phyloP scores from a whole-genome alignment of 2,888 invertebrate genomes.

The Dimorphilus gyrociliatus region DNA sequence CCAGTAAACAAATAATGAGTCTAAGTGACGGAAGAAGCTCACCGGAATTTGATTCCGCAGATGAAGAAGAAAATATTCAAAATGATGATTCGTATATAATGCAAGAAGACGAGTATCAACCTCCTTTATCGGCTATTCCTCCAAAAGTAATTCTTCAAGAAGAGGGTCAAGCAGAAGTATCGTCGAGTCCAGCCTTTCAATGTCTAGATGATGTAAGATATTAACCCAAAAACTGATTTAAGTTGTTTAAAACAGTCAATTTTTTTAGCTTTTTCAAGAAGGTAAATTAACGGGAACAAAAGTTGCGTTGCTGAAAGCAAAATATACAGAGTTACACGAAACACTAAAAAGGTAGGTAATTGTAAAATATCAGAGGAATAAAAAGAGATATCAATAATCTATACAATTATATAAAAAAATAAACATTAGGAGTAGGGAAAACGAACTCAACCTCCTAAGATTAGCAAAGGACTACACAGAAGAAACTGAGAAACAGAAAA shows the following conservation, averaged over 20 bases:
- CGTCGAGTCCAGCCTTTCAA: constrained; percentile 36
- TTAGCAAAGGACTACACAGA: constrained; percentile 24
- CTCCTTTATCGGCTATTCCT: constrained; percentile 29
- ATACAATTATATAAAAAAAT: neutral
- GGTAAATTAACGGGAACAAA: constrained; percentile 35
- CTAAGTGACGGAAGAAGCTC: no score
- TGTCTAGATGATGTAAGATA: constrained; percentile 32
- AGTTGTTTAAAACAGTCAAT: constrained; percentile 2
- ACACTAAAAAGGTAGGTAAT: constrained; percentile 25
- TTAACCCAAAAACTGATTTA: neutral
- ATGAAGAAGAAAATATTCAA: no score
- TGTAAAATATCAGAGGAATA: constrained; percentile 1
- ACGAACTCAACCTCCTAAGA: constrained; percentile 24
- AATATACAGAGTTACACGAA: constrained; percentile 35
- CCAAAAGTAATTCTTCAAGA: constrained; percentile 30
- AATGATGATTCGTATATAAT: no score
- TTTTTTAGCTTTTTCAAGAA: constrained; percentile 28
- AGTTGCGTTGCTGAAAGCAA: constrained; percentile 34
- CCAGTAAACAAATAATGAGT: no score
- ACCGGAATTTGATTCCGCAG: no score
- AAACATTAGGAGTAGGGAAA: constrained; percentile 23
- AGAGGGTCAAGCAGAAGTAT: constrained; percentile 34
- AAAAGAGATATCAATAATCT: neutral
- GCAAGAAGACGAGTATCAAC: constrained; percentile 17
- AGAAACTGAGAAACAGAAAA: constrained; percentile 23